Percentiles rank a stretch among this genome's conserved stretches.
These are phyloP conservation scores for Homalodisca vitripennis DNA, from an alignment of 1,140 invertebrate genomes.

Conservation along the genomic window DNA sequence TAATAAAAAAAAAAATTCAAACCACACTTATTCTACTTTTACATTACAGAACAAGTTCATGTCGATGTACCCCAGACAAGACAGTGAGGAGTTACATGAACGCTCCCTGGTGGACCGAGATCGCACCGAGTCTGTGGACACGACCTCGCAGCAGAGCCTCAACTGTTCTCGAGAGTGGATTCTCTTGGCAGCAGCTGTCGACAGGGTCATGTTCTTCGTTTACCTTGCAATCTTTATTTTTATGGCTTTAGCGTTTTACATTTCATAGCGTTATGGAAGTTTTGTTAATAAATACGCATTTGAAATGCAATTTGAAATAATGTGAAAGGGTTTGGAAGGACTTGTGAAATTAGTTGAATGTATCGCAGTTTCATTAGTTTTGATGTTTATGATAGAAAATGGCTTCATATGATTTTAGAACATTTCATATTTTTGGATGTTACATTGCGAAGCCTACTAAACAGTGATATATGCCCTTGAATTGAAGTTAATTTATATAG, in stretches of 20 bases:
- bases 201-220: conserved; percentile 57
- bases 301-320: too few species aligned
- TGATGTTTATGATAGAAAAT: too few species aligned
- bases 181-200: conserved; percentile 58
- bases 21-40: background rate
- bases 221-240: conserved; percentile 55
- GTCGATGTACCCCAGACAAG: conserved; percentile 42
- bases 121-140: conserved; percentile 39
- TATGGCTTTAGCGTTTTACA: conserved; percentile 51
- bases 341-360: too few species aligned
- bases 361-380: too few species aligned
- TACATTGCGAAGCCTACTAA: too few species aligned
- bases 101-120: conserved; percentile 45
- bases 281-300: too few species aligned
- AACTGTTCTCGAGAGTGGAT: conserved; percentile 59
- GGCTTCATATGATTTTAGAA: too few species aligned
- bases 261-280: too few species aligned
- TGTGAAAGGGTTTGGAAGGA: too few species aligned
- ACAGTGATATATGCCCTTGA: too few species aligned
- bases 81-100: conserved; percentile 37
- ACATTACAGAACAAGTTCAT: conserved; percentile 12
- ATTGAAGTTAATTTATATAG: too few species aligned
- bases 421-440: too few species aligned
- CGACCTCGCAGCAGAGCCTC: conserved; percentile 34
- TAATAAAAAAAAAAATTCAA: background rate